Base-by-base conservation (phyloP, 2,888 invertebrate genomes). In the Clitarchus hookeri region DNA sequence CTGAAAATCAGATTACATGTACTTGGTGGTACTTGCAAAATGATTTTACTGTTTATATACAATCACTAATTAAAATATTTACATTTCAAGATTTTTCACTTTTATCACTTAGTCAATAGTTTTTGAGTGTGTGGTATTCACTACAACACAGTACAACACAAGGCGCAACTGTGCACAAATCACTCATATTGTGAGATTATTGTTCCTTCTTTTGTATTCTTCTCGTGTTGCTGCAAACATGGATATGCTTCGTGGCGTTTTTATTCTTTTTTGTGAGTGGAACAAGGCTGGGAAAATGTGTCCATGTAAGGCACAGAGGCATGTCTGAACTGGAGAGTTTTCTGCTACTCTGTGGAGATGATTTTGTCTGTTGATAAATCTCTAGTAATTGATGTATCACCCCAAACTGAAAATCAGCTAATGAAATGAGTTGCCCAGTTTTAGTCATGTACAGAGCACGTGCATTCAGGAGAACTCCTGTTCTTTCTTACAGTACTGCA, bases 401-500 rank as follows among this genome's bases (percentile, higher is more conserved):
- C 84, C 8, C 23, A 6, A 36, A 77, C 27, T 65, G 65, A 65
- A 65, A 65, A 16, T 65, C 65, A 23, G 65, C 65, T 65, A 65
- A 65, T 65, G 8, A 8, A 16, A 65, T 8, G n/a, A 16, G 65
- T 65, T 65, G 11, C 16, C 65, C 23, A n/a, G 65, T 65, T 65
- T 23, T 65, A 23, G 65, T 65, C 65, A 65, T 65, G 65, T 65
- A 65, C 65, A 65, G 16, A 65, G 65, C 23, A 65, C 16, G 65
- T 23, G n/a, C 65, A 65, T 16, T 65, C 23, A 65, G 65, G 65
- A 65, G 23, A 6, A 65, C 16, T 79, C 23, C 79, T 82, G n/a
- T 82, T 82, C 8, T n/a, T 79, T 79, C 79, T 79, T 79, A 79
- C n/a, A 19, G 79, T 79, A 11, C 48, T 27, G 27, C 79, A 79